Evolutionary conservation across 2,797 vertebrate genomes (phyloP).

Genomic region (Sebastes umbrosus): DNA sequence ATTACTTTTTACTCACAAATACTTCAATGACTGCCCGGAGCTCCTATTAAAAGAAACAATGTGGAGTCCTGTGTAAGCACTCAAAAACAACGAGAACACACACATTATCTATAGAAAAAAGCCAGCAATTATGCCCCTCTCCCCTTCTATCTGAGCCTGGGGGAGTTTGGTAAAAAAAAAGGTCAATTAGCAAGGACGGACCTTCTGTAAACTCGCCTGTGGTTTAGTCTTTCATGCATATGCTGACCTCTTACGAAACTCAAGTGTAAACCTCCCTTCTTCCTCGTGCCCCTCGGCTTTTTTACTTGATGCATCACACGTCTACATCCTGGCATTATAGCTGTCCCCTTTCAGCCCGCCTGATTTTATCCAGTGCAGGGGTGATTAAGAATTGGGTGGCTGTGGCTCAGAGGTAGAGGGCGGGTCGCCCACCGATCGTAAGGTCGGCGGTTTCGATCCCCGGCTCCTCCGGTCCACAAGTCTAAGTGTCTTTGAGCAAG

Average conservation of each 20-base stretch:
- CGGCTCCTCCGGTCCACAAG: no score
- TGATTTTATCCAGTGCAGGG: neutral
- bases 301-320: neutral
- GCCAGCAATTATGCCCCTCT: slow-evolving; percentile 45
- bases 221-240: slow-evolving; percentile 21
- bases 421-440: no score
- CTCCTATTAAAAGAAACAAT: slow-evolving; percentile 75
- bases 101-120: slow-evolving; percentile 60
- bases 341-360: neutral
- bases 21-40: slow-evolving; percentile 74
- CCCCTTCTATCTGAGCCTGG: slow-evolving; percentile 5
- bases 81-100: slow-evolving; percentile 65
- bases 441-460: no score
- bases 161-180: slow-evolving; percentile 21
- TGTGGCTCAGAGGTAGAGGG: no score
- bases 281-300: neutral
- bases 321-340: neutral
- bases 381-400: neutral
- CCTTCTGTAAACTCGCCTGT: slow-evolving; percentile 15
- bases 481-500: no score
- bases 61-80: slow-evolving; percentile 49
- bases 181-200: slow-evolving; percentile 46
- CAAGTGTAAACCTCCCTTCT: neutral
- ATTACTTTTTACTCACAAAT: slow-evolving; percentile 78
- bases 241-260: slow-evolving; percentile 19